Percentiles rank a stretch among this genome's conserved stretches.
phyloP scores from a whole-genome alignment of 1,140 invertebrate genomes.

The Babylonia areolata region DNA sequence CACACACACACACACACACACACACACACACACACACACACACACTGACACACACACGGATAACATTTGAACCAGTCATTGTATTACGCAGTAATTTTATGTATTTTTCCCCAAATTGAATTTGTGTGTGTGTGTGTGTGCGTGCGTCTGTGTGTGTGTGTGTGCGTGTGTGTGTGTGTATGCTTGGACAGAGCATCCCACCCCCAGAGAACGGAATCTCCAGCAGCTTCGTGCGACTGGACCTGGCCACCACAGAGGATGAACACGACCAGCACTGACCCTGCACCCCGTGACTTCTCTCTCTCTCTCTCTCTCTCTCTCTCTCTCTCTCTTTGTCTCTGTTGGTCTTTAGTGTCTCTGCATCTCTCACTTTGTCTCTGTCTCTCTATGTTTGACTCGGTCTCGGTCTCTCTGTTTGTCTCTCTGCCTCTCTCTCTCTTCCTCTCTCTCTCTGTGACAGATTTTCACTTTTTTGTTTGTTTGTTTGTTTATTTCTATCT shows the following conservation, averaged over 20 bases:
- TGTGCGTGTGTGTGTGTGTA: background rate
- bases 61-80: no score
- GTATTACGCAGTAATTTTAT: background rate
- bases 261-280: slow-evolving; percentile 2
- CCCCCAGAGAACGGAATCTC: slow-evolving; percentile 23
- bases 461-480: background rate
- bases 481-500: background rate
- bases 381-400: no score
- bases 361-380: background rate
- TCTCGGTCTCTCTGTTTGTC: no score
- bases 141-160: background rate
- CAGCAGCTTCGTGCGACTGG: slow-evolving; percentile 26
- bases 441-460: background rate
- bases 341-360: background rate
- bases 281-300: background rate
- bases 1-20: background rate
- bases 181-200: slow-evolving; percentile 15
- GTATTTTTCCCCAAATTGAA: background rate
- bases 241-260: slow-evolving; percentile 24
- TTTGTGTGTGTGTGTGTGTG: slow-evolving; percentile 11
- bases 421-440: background rate
- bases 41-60: background rate
- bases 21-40: slow-evolving; percentile 16
- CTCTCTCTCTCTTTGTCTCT: background rate
- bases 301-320: background rate